These are phyloP conservation scores for Hylaea fasciaria DNA, from an alignment of 2,888 invertebrate species.

Conservation along the genomic window DNA sequence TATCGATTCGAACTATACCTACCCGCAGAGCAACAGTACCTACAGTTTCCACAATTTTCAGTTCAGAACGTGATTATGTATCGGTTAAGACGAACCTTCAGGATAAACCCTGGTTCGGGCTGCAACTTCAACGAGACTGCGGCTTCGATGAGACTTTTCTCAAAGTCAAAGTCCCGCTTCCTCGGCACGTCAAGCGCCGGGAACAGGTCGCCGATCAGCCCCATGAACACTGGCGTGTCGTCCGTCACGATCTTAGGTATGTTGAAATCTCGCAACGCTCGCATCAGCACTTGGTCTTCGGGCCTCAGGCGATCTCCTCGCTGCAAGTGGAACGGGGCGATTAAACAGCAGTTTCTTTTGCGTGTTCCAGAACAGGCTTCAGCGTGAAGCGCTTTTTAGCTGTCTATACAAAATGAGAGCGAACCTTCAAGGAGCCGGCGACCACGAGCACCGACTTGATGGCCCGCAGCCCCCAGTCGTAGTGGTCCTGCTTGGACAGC, in stretches of 20 bases:
- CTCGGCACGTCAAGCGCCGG: constrained; percentile 96
- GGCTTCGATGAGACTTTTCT: constrained; percentile 90
- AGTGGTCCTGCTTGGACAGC: constrained; percentile 97
- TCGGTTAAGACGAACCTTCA: constrained; percentile 85
- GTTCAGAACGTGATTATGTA: background rate
- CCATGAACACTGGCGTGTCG: constrained; percentile 96
- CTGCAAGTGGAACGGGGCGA: constrained; percentile 52
- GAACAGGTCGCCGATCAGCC: constrained; percentile 96
- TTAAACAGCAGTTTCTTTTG: background rate
- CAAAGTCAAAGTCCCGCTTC: constrained; percentile 93
- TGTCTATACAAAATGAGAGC: too few relatives aligned
- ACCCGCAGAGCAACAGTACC: too few relatives aligned
- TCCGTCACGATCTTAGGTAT: constrained; percentile 97
- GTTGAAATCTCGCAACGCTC: constrained; percentile 97
- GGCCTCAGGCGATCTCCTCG: constrained; percentile 90
- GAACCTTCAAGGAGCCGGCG: constrained; percentile 93
- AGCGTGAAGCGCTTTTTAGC: too few relatives aligned
- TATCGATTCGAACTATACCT: too few relatives aligned
- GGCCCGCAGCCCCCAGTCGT: constrained; percentile 98
- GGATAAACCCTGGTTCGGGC: constrained; percentile 94
- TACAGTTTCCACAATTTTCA: too few relatives aligned
- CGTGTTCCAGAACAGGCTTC: too few relatives aligned
- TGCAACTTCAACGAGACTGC: constrained; percentile 93
- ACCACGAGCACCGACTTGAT: constrained; percentile 98
- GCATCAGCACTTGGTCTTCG: constrained; percentile 97